phyloP scores from a whole-genome alignment of 2,113 vertebrate species.

The Sardina pilchardus region DNA sequence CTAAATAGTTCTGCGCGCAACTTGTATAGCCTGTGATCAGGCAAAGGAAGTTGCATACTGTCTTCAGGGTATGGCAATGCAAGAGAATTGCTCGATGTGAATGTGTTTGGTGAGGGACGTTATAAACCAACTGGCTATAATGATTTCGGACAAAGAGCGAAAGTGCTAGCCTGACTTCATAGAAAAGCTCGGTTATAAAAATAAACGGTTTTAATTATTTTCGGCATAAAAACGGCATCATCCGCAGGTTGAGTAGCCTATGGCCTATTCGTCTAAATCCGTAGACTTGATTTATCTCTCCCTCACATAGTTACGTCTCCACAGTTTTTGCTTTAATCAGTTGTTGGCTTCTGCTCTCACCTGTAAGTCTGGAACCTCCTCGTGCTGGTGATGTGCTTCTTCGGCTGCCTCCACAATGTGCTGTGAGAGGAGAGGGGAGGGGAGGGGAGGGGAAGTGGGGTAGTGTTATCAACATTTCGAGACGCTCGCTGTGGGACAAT shows the following conservation, averaged over 20 bases:
- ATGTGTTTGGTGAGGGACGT: too few species aligned
- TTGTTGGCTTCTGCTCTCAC: conserved; percentile 64
- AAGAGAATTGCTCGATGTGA: too few species aligned
- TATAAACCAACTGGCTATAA: too few species aligned
- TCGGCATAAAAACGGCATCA: neutral
- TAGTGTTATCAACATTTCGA: neutral
- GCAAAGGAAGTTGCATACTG: too few species aligned
- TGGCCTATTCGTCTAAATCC: neutral
- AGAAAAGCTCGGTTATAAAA: neutral
- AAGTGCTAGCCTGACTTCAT: too few species aligned
- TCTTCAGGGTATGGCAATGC: too few species aligned
- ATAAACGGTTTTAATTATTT: neutral
- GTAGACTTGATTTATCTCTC: neutral
- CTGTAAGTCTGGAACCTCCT: conserved; percentile 95
- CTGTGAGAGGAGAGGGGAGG: conserved; percentile 60
- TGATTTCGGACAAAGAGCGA: too few species aligned
- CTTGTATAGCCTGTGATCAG: too few species aligned
- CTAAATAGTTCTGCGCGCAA: too few species aligned
- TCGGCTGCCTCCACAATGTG: conserved; percentile 96
- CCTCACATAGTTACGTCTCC: neutral
- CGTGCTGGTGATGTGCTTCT: conserved; percentile 93
- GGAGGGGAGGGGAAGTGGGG: neutral
- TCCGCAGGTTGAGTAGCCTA: neutral
- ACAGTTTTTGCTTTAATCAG: neutral
- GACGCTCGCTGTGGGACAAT: neutral